A percentile compares a stretch with the other conserved stretches of the same genome.
These are phyloP conservation scores for Puffinus mauretanicus DNA, from an alignment of 2,113 vertebrate species.

Conservation along the genomic window DNA sequence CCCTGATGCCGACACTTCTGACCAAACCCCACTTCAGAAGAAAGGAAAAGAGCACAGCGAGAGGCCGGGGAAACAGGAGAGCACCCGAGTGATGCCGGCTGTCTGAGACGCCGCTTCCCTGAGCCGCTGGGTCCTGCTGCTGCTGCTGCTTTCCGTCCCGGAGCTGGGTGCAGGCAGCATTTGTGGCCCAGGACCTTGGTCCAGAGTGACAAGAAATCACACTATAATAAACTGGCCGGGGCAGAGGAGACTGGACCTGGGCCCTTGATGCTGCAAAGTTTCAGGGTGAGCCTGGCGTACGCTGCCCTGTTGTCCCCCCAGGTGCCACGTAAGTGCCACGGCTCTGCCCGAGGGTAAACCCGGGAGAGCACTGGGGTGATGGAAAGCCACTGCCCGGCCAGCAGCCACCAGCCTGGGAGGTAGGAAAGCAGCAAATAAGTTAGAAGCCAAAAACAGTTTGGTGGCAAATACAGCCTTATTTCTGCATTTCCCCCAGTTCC, in stretches of 20 bases:
- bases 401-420: not conserved
- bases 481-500: conserved; percentile 5
- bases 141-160: not conserved
- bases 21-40: not conserved
- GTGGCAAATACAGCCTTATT: not conserved
- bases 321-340: rapidly evolving
- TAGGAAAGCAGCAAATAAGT: not conserved
- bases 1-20: not conserved
- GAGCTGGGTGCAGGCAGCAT: not conserved
- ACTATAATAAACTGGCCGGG: not conserved
- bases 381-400: not conserved
- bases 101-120: rapidly evolving
- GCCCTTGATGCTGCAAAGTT: not conserved
- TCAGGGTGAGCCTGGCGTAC: not conserved
- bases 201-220: not conserved
- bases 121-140: not conserved
- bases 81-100: rapidly evolving
- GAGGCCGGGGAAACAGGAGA: not conserved
- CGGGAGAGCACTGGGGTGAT: rapidly evolving
- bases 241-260: not conserved
- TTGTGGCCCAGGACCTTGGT: not conserved
- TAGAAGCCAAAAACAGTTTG: not conserved
- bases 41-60: not conserved
- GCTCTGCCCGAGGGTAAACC: not conserved
- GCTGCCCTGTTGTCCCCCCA: rapidly evolving